phyloP scores from a whole-genome alignment of 35 echinoderm and acorn worm genomes.

The Chiridota heheva region DNA sequence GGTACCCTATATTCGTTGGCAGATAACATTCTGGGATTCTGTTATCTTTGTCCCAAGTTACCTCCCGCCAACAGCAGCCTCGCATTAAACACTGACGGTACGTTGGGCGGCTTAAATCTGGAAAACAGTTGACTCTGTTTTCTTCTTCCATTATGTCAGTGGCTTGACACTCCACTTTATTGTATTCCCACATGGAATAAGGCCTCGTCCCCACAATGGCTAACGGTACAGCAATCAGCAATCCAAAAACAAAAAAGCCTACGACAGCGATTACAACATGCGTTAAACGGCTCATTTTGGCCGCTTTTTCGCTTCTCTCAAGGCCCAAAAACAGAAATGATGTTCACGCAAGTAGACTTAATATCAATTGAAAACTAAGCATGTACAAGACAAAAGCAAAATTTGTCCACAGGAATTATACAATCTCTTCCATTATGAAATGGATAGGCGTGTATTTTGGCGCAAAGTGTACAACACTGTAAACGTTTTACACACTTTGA shows the following conservation, averaged over 20 bases:
- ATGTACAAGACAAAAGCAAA: no score
- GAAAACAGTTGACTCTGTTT: conserved; percentile 77
- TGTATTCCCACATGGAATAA: conserved; percentile 74
- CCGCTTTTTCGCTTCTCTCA: no score
- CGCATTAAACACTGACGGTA: conserved; percentile 53
- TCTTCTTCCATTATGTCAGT: conserved; percentile 44
- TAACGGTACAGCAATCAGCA: conserved; percentile 61
- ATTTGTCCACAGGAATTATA: no score
- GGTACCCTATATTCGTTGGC: conserved; percentile 65
- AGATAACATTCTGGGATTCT: conserved; percentile 81
- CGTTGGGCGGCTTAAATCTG: conserved; percentile 72
- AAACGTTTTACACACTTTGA: no score
- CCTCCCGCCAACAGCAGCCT: conserved; percentile 69
- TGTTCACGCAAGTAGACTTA: no score
- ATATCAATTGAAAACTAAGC: no score
- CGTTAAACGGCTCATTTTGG: conserved; percentile 24
- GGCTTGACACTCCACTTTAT: conserved; percentile 59
- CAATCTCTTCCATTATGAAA: no score
- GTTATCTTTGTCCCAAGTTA: conserved; percentile 67
- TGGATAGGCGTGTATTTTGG: no score
- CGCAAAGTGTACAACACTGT: no score
- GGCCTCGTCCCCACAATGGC: conserved; percentile 62
- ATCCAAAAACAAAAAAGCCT: conserved; percentile 32
- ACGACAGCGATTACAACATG: conserved; percentile 31
- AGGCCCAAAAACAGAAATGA: no score